Percentiles rank a stretch among this genome's conserved stretches.
Conservation (phyloP, 30 jellyfish, hydroid and myxozoan species). For the Hydractinia symbiolongicarpus region DNA sequence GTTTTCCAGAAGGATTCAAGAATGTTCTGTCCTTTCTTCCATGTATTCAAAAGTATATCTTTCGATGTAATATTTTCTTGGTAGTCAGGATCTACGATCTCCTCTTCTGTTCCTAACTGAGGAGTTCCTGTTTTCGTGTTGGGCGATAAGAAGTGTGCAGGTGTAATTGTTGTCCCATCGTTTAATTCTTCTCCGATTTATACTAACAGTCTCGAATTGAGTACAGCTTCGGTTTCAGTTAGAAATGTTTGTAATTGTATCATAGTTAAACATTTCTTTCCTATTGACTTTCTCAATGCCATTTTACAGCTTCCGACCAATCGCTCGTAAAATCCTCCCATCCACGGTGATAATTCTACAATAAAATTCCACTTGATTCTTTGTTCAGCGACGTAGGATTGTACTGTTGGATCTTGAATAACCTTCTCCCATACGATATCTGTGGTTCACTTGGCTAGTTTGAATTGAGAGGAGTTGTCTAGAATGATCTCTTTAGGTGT, state of each 20-base stretch:
- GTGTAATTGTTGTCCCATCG: conserved; percentile 9
- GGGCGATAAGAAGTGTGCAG: conserved; percentile 21
- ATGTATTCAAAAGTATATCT: conserved; percentile 22
- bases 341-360: too few relatives aligned
- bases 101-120: background rate
- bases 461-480: too few relatives aligned
- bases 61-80: conserved; percentile 31
- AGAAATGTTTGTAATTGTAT: conserved; percentile 8
- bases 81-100: background rate
- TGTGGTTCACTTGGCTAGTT: too few relatives aligned
- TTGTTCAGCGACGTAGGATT: background rate
- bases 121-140: conserved; percentile 28
- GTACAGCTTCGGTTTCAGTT: conserved; percentile 15
- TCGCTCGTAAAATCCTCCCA: too few relatives aligned
- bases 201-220: conserved; percentile 6
- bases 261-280: conserved; percentile 17
- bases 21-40: conserved; percentile 20
- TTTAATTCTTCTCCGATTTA: conserved; percentile 15
- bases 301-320: too few relatives aligned
- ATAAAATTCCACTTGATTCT: background rate
- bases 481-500: too few relatives aligned
- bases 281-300: background rate
- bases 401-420: conserved; percentile 6
- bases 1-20: conserved; percentile 19
- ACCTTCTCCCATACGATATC: background rate